Evolutionary conservation across 2,888 invertebrate species (phyloP).

Genomic region (Rotaria macrura): DNA sequence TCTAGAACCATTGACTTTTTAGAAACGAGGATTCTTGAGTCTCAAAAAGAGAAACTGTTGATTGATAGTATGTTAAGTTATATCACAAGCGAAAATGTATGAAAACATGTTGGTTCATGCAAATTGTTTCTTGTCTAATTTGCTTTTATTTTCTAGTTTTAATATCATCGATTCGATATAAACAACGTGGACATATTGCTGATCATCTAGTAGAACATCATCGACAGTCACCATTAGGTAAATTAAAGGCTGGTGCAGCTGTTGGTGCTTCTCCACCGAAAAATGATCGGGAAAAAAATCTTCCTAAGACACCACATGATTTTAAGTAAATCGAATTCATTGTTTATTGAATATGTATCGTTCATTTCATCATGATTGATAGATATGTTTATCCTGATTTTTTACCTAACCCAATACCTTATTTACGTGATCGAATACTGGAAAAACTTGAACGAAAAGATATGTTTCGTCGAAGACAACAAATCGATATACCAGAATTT

Average conservation of each 20-base stretch:
- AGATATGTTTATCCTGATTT: constrained; percentile 69
- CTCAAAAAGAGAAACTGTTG: too few species aligned
- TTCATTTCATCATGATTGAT: constrained; percentile 1
- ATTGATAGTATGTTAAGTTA: too few species aligned
- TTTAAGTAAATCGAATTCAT: not conserved
- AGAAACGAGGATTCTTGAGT: too few species aligned
- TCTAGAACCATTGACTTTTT: too few species aligned
- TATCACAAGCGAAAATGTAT: too few species aligned
- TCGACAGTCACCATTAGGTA: not conserved
- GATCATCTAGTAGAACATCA: constrained; percentile 11
- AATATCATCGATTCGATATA: not conserved
- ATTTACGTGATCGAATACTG: constrained; percentile 65
- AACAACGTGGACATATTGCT: constrained; percentile 1
- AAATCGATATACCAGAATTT: constrained; percentile 86
- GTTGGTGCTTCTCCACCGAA: not conserved
- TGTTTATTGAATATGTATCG: not conserved
- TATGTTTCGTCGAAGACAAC: constrained; percentile 71
- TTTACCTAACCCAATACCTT: constrained; percentile 70
- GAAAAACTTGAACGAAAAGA: constrained; percentile 82
- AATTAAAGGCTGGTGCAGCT: not conserved
- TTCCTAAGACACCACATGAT: not conserved
- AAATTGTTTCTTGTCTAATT: too few species aligned
- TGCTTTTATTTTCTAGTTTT: not conserved
- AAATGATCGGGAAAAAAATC: not conserved
- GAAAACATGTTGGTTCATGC: too few species aligned